A percentile compares a stretch with the other conserved stretches of the same genome.
These are phyloP conservation scores for Urocolius indicus DNA, from an alignment of 2,113 vertebrate species.

Conservation along the genomic window DNA sequence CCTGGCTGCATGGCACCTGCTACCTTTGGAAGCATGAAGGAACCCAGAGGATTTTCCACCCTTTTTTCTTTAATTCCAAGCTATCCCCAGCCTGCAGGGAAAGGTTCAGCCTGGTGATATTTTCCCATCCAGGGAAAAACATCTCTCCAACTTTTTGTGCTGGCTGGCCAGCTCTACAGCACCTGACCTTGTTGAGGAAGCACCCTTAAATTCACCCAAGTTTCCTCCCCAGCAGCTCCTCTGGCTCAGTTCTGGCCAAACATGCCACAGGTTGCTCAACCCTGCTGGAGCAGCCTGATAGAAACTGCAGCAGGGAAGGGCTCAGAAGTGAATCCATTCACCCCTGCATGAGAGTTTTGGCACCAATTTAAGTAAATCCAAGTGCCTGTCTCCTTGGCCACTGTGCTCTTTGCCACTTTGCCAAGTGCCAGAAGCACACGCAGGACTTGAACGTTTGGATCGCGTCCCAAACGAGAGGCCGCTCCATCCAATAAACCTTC, in stretches of 20 bases:
- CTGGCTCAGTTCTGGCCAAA: not conserved
- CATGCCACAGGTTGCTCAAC: not conserved
- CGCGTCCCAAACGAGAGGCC: accelerated
- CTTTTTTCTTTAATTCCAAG: not conserved
- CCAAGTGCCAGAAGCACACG: not conserved
- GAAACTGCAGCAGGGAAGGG: not conserved
- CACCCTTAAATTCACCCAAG: not conserved
- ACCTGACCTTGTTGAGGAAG: not conserved
- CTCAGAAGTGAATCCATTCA: not conserved
- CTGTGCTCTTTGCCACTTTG: not conserved
- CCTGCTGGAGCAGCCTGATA: not conserved
- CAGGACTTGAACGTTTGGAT: not conserved
- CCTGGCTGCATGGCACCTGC: not conserved
- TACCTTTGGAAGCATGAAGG: not conserved
- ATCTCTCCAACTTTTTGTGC: not conserved
- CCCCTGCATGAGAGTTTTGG: not conserved
- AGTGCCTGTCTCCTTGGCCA: not conserved
- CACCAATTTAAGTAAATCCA: not conserved
- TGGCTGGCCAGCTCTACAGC: not conserved
- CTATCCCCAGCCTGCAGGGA: accelerated
- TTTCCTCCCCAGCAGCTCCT: not conserved
- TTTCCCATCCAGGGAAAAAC: not conserved
- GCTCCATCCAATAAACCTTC: not conserved
- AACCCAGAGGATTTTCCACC: not conserved
- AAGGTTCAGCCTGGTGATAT: not conserved